Evolutionary conservation across 2,888 invertebrate genomes (phyloP), one percentile per base, ranked within the genome.

Genomic region (Hirtodrosophila cameraria): DNA sequence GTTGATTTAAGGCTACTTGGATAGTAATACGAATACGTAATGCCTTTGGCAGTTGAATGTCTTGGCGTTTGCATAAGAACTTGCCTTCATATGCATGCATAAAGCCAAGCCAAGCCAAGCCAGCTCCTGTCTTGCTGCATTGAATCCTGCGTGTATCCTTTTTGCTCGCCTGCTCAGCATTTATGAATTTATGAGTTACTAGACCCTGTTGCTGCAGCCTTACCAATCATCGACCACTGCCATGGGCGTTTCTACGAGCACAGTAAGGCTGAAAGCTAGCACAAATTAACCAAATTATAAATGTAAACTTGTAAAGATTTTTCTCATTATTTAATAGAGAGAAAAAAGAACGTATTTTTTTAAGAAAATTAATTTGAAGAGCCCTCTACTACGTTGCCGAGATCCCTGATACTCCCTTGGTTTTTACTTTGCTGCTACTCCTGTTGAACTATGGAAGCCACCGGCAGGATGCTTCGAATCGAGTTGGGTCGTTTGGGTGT

Each of bases 151-250:
- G 55, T 50, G 60, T 67, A 63, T 74, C 73, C 73, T 60, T 76
- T 72, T 76, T 65, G 55, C 70, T 50, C 39, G 57, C 54, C 61
- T 59, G 76, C 69, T 54, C 50, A 63, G 54, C 85, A 81, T 85
- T 80, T 80, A 82, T 85, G 83, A 75, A 81, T 85, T 80, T 80
- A 82, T 85, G 83, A 75, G 79, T 55, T 54, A 68, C 36, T 41
- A 28, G 36, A 27, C 42, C 23, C 18, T 28, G 9, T 25, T 38
- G 43, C 50, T 39, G 31, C 49, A 42, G 38, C n/a, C n/a, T n/a
- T n/a, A n/a, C 58, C 57, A 36, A 33, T 48, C 39, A 54, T 49
- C 23, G 42, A 31, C 42, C 8, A 5, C 28, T 4, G 13, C 11
- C n/a, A 12, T 18, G 23, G 23, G 3, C 23, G 6, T 23, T 7